phyloP scores from a whole-genome alignment of 2,888 invertebrate species.

The Apamea anceps region DNA sequence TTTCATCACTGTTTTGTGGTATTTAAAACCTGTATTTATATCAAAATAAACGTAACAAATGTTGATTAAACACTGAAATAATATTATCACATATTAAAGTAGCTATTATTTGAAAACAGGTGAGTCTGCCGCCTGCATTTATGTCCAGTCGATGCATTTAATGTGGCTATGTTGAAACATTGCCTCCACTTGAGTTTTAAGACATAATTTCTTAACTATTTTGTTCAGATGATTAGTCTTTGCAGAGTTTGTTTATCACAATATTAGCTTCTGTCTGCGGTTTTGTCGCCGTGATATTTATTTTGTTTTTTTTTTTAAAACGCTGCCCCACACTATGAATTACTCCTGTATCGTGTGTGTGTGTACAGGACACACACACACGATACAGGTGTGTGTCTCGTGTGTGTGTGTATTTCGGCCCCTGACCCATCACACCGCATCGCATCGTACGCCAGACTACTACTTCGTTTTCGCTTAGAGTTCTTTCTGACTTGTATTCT shows the following conservation, averaged over 20 bases:
- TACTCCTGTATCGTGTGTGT: too few species aligned
- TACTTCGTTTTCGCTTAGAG: too few species aligned
- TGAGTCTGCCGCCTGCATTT: conserved; percentile 13
- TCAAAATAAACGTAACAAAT: conserved; percentile 34
- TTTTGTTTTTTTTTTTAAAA: too few species aligned
- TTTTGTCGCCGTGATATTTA: not conserved
- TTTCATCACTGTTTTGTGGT: conserved; percentile 60
- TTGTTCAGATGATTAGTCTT: conserved; percentile 1
- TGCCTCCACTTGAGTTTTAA: not conserved
- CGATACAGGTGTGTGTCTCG: too few species aligned
- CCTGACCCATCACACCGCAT: too few species aligned
- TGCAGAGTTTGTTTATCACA: not conserved
- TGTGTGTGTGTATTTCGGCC: too few species aligned
- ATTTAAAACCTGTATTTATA: conserved; percentile 61
- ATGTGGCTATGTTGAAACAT: conserved; percentile 15
- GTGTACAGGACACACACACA: too few species aligned
- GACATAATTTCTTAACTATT: not conserved
- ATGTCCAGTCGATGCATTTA: conserved; percentile 33
- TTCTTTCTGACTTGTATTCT: too few species aligned
- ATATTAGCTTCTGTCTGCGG: not conserved
- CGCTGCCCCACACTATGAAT: too few species aligned
- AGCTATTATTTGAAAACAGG: not conserved
- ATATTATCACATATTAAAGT: conserved; percentile 12
- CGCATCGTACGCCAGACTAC: too few species aligned
- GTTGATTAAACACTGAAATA: conserved; percentile 28